Percentiles rank a stretch among this genome's conserved stretches.
These are phyloP conservation scores for Coccyzus lansbergi DNA, from an alignment of 2,797 vertebrate genomes.

Conservation along the genomic window DNA sequence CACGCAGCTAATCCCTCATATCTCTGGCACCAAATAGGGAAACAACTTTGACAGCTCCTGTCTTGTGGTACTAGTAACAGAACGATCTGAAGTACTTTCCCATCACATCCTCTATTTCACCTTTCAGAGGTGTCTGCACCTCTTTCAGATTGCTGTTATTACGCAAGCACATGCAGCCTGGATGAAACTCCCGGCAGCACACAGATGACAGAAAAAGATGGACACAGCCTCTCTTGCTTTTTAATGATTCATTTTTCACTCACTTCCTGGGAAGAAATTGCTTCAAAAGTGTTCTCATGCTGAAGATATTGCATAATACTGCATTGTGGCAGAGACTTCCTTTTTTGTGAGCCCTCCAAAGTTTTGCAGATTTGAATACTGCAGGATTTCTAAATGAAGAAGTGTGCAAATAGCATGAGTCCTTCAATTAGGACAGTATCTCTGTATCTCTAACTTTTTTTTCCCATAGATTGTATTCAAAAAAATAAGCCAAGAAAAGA, in stretches of 20 bases:
- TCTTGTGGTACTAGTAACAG: not conserved
- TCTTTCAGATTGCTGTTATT: not conserved
- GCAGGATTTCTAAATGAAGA: not conserved
- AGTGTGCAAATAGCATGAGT: not conserved
- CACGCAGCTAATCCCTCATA: not conserved
- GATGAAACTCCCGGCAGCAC: not conserved
- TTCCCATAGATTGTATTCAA: not conserved
- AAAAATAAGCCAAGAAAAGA: not conserved
- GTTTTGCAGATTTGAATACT: not conserved
- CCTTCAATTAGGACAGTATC: not conserved
- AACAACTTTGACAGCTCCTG: not conserved
- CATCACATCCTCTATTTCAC: not conserved
- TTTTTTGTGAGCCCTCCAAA: not conserved
- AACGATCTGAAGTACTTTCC: not conserved
- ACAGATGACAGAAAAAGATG: not conserved
- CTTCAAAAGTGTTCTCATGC: not conserved
- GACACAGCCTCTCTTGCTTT: not conserved
- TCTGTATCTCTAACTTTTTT: not conserved
- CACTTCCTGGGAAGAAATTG: not conserved
- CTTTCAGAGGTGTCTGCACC: rapidly evolving
- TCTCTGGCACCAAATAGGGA: not conserved
- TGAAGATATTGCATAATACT: not conserved
- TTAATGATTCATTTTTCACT: not conserved
- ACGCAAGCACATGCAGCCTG: not conserved
- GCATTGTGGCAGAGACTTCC: not conserved